A percentile compares a stretch with the other conserved stretches of the same genome.
Conservation (phyloP, 2,797 vertebrate genomes). For the Pelochelys cantorii region DNA sequence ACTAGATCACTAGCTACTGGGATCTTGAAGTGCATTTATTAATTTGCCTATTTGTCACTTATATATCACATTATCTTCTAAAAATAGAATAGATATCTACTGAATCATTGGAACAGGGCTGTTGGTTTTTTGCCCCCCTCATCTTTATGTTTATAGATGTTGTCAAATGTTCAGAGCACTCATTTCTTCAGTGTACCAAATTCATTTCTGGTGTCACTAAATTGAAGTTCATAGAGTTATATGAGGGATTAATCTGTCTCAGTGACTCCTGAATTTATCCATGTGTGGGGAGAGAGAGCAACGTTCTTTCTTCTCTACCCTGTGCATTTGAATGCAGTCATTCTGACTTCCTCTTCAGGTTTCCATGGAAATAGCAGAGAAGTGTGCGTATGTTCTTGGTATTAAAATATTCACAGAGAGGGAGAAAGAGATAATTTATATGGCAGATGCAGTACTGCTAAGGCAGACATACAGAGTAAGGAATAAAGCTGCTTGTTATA, state of each 20-base stretch:
- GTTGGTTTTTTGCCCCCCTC: not conserved
- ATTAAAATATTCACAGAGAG: constrained; percentile 71
- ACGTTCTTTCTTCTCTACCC: constrained; percentile 36
- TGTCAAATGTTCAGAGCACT: not conserved
- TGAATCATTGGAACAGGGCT: not conserved
- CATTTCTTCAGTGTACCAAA: not conserved
- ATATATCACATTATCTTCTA: not conserved
- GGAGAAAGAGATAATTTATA: constrained; percentile 61
- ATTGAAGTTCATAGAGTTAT: not conserved
- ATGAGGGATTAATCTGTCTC: not conserved
- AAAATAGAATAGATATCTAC: not conserved
- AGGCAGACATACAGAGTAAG: constrained; percentile 43
- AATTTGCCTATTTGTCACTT: constrained; percentile 1
- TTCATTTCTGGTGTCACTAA: not conserved
- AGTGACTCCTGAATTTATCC: not conserved
- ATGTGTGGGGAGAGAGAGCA: not conserved
- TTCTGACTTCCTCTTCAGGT: constrained; percentile 66
- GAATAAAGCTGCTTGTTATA: constrained; percentile 28
- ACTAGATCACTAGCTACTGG: not conserved
- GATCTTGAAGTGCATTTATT: not conserved
- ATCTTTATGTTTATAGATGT: not conserved
- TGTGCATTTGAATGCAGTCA: constrained; percentile 55
- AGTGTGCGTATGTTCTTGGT: constrained; percentile 59
- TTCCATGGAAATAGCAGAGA: constrained; percentile 78
- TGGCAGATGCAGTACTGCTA: constrained; percentile 65